These are phyloP conservation scores for Hymenopus coronatus DNA, from an alignment of 2,888 invertebrate genomes.

Conservation along the genomic window DNA sequence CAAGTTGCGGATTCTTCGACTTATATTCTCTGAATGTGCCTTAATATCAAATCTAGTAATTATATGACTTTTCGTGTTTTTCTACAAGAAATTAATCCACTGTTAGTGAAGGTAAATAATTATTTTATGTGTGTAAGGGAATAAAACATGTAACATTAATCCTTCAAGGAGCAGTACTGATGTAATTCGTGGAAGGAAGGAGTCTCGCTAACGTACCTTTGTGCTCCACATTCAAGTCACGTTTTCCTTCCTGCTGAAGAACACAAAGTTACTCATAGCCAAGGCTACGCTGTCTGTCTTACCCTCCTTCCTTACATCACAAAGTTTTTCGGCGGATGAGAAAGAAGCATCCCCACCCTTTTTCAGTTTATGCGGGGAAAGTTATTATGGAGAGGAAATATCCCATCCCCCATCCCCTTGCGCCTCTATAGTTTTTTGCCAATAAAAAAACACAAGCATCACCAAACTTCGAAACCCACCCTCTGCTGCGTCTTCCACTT, in stretches of 20 bases:
- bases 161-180: neutral
- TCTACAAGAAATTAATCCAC: too few relatives aligned
- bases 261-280: neutral
- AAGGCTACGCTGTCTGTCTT: neutral
- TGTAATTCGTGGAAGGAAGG: neutral
- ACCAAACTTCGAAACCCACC: neutral
- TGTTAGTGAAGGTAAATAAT: too few relatives aligned
- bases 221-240: neutral
- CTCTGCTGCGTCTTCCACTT: neutral
- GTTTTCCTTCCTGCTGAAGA: neutral
- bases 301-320: neutral
- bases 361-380: neutral
- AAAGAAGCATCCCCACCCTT: neutral
- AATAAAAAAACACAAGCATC: slow-evolving; percentile 7
- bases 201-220: neutral
- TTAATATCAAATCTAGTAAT: too few relatives aligned
- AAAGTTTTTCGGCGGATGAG: slow-evolving; percentile 3
- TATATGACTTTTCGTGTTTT: too few relatives aligned
- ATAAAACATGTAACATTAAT: neutral
- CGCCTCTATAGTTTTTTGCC: neutral
- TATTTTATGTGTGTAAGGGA: too few relatives aligned
- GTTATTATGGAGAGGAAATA: slow-evolving; percentile 6
- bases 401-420: neutral
- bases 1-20: too few relatives aligned
- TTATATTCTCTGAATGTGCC: too few relatives aligned